Percentiles rank a stretch among this genome's conserved stretches.
Evolutionary conservation across 2,113 vertebrate genomes (phyloP).

Genomic region (Apteryx owenii): DNA sequence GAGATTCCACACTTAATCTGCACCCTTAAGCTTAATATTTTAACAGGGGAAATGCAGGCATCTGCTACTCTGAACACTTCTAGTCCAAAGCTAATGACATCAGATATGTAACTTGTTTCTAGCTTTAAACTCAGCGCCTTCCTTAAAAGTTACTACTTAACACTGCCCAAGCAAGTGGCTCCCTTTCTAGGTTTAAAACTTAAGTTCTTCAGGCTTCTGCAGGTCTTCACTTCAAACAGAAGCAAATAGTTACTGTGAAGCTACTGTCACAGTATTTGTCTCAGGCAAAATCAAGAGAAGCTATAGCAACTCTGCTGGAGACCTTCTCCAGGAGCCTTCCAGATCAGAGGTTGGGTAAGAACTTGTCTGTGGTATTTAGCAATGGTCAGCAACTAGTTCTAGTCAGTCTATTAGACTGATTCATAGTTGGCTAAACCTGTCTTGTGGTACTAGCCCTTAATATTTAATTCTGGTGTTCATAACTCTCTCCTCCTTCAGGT

Average conservation of each 20-base stretch:
- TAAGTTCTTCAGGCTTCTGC: conserved; percentile 59
- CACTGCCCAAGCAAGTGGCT: neutral
- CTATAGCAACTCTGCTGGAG: conserved; percentile 45
- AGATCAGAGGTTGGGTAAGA: conserved; percentile 58
- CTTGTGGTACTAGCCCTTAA: neutral
- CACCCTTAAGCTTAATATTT: neutral
- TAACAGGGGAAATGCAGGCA: neutral
- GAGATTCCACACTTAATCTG: neutral
- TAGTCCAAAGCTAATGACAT: neutral
- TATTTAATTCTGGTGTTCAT: neutral
- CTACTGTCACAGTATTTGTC: conserved; percentile 28
- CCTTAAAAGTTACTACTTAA: conserved; percentile 3
- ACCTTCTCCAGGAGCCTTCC: conserved; percentile 35
- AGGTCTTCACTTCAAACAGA: conserved; percentile 55
- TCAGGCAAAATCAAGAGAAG: conserved; percentile 45
- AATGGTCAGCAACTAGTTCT: conserved; percentile 24
- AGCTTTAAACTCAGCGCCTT: neutral
- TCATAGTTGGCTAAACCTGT: neutral
- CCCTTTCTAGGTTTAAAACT: conserved; percentile 35
- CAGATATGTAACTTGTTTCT: neutral
- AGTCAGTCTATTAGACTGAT: conserved; percentile 10
- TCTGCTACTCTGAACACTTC: neutral
- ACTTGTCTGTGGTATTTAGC: neutral
- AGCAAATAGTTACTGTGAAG: conserved; percentile 46
- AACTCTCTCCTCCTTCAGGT: conserved; percentile 76